Percentiles rank a stretch among this genome's conserved stretches.
phyloP scores from a whole-genome alignment of 2,113 vertebrate genomes.

The Prionailurus bengalensis region DNA sequence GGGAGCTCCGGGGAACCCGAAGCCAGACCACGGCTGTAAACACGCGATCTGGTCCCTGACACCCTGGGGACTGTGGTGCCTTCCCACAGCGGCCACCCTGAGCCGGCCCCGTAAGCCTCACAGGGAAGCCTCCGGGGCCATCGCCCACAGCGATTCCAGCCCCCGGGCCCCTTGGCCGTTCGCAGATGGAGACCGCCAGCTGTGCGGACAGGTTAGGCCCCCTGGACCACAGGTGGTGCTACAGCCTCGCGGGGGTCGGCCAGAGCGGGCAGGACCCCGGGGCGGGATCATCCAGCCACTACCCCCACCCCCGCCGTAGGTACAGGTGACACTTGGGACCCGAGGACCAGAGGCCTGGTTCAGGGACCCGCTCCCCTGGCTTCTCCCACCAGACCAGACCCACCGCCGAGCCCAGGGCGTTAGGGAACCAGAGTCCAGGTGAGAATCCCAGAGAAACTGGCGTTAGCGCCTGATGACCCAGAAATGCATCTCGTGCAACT shows the following conservation, averaged over 20 bases:
- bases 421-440: not conserved
- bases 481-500: fast-evolving
- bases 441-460: not conserved
- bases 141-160: fast-evolving
- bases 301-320: no score
- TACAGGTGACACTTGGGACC: not conserved
- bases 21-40: not conserved
- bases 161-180: not conserved
- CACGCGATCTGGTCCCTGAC: not conserved
- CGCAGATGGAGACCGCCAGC: not conserved
- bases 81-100: not conserved
- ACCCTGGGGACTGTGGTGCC: not conserved
- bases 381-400: not conserved
- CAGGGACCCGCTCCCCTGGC: not conserved
- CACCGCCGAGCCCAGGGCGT: not conserved
- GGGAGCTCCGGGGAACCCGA: not conserved
- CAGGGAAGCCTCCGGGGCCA: not conserved
- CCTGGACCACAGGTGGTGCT: not conserved
- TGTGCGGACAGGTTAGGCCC: not conserved
- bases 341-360: no score
- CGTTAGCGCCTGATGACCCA: not conserved
- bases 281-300: no score
- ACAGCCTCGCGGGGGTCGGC: not conserved
- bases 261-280: not conserved
- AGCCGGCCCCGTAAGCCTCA: not conserved